These are phyloP conservation scores for Sebastes nivosus DNA, from an alignment of 2,797 vertebrate genomes.

Conservation along the genomic window DNA sequence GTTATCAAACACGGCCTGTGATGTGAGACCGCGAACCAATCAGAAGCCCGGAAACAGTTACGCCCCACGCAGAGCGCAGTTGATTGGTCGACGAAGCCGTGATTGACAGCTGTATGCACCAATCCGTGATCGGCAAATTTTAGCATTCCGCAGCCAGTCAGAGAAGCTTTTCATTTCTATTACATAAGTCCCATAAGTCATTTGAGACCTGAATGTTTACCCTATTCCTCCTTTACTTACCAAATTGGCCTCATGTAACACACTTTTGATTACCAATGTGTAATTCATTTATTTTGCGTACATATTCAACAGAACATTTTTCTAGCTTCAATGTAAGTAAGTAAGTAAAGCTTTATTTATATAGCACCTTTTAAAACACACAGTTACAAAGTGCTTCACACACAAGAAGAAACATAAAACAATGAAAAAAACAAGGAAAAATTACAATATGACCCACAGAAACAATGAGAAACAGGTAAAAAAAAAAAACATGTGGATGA, in stretches of 20 bases:
- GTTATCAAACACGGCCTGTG: conserved; percentile 62
- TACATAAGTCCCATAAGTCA: background rate
- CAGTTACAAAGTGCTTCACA: no score
- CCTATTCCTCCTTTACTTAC: background rate
- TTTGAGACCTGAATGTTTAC: background rate
- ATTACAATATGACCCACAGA: no score
- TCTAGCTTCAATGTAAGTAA: background rate
- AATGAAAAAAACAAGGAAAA: no score
- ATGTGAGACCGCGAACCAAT: conserved; percentile 54
- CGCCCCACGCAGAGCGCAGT: background rate
- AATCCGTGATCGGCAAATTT: background rate
- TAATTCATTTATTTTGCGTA: no score
- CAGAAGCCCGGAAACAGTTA: conserved; percentile 4
- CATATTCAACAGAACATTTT: background rate
- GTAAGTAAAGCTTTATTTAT: no score
- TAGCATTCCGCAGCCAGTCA: background rate
- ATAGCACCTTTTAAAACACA: no score
- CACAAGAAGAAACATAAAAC: no score
- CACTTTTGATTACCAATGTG: background rate
- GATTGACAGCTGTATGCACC: background rate
- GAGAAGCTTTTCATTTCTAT: background rate
- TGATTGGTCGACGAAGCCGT: conserved; percentile 5
- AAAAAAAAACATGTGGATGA: no score
- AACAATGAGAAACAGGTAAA: no score
- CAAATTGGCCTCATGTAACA: background rate